Evolutionary conservation across 2,888 invertebrate species (phyloP).

Genomic region (Himalopsyche japonica): DNA sequence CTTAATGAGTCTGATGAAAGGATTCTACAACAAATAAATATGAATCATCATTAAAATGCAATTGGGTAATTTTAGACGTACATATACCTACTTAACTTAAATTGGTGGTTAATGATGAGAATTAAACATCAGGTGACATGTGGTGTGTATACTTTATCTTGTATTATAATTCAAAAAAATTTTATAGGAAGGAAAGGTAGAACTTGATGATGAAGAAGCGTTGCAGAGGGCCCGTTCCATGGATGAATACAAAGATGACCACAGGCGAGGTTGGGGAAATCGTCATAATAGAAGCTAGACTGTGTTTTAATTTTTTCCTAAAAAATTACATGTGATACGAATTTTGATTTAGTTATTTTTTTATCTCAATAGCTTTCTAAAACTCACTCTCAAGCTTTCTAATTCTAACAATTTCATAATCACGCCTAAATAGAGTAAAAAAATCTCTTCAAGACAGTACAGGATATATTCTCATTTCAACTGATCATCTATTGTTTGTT

Average conservation of each 20-base stretch:
- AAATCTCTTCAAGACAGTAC: not conserved
- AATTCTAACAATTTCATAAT: not conserved
- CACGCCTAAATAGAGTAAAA: not conserved
- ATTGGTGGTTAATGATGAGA: no score
- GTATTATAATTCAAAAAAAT: not conserved
- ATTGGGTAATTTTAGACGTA: no score
- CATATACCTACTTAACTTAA: no score
- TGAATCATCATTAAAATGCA: no score
- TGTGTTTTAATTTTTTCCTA: not conserved
- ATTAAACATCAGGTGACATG: no score
- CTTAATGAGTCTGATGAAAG: no score
- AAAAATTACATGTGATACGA: not conserved
- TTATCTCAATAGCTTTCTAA: not conserved
- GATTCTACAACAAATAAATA: no score
- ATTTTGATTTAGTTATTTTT: not conserved
- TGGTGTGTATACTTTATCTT: no score
- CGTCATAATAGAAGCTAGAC: conserved; percentile 74
- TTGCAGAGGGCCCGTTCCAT: conserved; percentile 67
- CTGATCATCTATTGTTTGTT: no score
- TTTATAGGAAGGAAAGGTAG: conserved; percentile 62
- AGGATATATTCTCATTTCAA: no score
- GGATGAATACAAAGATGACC: conserved; percentile 89
- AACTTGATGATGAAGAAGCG: conserved; percentile 74
- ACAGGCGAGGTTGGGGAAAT: conserved; percentile 87
- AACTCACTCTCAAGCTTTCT: not conserved